Conservation (phyloP, 2,888 invertebrate species). For the Rhopalosiphum nymphaeae region DNA sequence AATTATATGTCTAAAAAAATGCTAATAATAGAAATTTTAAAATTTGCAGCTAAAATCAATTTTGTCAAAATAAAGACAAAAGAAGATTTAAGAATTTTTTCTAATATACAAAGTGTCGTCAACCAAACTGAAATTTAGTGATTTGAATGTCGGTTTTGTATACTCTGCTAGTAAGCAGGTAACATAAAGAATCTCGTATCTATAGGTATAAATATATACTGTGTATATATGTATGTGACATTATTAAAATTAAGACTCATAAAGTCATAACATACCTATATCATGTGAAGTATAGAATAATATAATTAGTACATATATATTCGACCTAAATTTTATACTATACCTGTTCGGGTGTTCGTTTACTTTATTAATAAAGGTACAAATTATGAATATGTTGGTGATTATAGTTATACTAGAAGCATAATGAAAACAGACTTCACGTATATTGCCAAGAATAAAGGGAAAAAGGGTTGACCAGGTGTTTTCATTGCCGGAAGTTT, state of each 20-base stretch:
- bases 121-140: neutral
- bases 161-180: neutral
- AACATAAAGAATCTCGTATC: neutral
- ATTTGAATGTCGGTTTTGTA: neutral
- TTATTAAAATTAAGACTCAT: neutral
- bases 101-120: neutral
- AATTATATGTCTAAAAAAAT: neutral
- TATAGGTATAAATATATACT: neutral
- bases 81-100: neutral
- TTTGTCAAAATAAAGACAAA: too few relatives aligned
- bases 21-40: neutral
- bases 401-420: neutral
- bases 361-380: neutral
- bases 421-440: neutral
- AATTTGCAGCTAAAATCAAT: neutral
- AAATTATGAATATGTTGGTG: neutral
- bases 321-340: neutral
- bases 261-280: neutral
- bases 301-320: neutral
- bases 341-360: neutral
- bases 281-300: neutral
- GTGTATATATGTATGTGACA: neutral
- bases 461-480: conserved; percentile 59
- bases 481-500: conserved; percentile 62
- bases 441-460: neutral